Base-by-base conservation (phyloP, 1,140 invertebrate genomes). In the Drosophila ogumai region DNA sequence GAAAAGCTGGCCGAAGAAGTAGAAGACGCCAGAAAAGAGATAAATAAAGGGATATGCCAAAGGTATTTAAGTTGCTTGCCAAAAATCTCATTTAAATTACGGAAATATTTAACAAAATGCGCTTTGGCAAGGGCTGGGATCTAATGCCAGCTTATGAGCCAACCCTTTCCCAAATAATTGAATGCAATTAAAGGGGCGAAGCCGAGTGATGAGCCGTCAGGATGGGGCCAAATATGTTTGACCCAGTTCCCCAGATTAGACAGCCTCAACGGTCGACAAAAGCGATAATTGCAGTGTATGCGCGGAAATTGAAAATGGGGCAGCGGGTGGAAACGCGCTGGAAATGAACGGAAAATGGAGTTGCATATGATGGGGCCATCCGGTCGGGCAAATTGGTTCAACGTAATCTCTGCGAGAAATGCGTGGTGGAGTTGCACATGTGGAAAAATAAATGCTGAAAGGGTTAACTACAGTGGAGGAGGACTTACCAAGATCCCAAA, bases 251-350 rank as follows among this genome's bases (percentile, higher is more conserved):
- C 49, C 57, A 40, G 67, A 61, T 65, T 65, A 64, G 66, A 72
- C 59, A 68, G 64, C 64, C 36, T 59, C 36, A 59, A 67, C n/a
- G 31, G 19, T 34, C 31, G 41, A 55, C 67, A 68, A 79, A 75
- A 50, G 43, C 64, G 50, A 76, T 86, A 88, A 86, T 88, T 82
- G 75, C 86, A 88, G 82, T 82, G 64, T 68, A 86, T 58, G 50
- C 79, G 75, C 66, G 79, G 80, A 87, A 88, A 87, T 86, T 81
- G 82, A 77, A 81, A 73, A 82, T 36, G 49, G 28, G 44, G 19
- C 8, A 41, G 56, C 5, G n/a, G 77, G 55, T 64, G 68, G 43
- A 60, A 44, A 44, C 25, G 31, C 40, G 15, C 31, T n/a, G 63
- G 31, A 66, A 79, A 61, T 55, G 34, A 49, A 34, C 59, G 74